Percentiles rank a stretch among this genome's conserved stretches.
These are phyloP conservation scores for Osmerus eperlanus DNA, from an alignment of 2,113 vertebrate genomes.

Conservation along the genomic window DNA sequence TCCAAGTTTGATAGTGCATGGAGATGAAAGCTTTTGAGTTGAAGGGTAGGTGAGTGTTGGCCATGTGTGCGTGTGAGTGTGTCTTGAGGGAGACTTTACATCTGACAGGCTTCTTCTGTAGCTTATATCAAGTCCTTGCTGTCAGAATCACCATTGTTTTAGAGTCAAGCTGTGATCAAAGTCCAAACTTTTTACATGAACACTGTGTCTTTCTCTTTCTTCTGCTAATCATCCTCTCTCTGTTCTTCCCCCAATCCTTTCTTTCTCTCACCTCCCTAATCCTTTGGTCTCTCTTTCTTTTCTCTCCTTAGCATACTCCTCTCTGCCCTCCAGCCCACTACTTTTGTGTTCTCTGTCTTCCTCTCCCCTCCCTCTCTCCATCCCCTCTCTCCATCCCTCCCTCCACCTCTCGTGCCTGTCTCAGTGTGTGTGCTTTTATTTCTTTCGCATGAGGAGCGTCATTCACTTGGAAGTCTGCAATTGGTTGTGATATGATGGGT, in stretches of 20 bases:
- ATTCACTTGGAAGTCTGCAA: conserved; percentile 55
- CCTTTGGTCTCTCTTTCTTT: neutral
- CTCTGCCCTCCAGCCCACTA: neutral
- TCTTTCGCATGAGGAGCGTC: conserved; percentile 48
- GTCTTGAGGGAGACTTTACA: conserved; percentile 67
- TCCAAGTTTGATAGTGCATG: conserved; percentile 44
- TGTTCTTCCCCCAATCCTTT: neutral
- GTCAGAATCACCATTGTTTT: conserved; percentile 28
- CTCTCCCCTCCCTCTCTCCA: neutral
- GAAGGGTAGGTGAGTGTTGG: conserved; percentile 55
- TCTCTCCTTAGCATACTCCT: neutral
- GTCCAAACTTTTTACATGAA: conserved; percentile 15
- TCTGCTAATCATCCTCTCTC: neutral
- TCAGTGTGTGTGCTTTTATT: conserved; percentile 41
- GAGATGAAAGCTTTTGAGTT: conserved; percentile 51
- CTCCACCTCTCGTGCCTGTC: conserved; percentile 10
- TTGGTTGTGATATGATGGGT: conserved; percentile 48
- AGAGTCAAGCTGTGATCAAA: conserved; percentile 21
- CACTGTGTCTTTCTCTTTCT: neutral
- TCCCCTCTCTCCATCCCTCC: neutral
- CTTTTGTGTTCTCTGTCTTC: neutral
- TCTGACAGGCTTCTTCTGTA: conserved; percentile 38
- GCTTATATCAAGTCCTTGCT: conserved; percentile 34
- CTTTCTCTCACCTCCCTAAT: neutral
- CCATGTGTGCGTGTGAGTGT: conserved; percentile 78